Evolutionary conservation across 2,113 vertebrate genomes (phyloP).

Genomic region (Oenanthe melanoleuca): DNA sequence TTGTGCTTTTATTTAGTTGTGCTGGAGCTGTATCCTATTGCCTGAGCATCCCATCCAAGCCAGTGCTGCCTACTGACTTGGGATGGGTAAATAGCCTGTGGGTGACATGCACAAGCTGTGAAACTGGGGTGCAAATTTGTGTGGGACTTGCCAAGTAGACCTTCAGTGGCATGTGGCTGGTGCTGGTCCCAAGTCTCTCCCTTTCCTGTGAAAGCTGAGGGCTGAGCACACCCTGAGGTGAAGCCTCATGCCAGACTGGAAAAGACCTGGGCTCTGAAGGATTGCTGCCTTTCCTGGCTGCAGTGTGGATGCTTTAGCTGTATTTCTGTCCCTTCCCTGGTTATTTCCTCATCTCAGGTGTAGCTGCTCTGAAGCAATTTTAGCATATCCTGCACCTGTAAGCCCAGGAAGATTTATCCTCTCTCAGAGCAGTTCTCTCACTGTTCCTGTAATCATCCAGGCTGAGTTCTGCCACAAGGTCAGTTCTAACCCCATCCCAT

Average conservation of each 20-base stretch:
- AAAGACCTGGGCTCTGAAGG: background rate
- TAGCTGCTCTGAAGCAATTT: background rate
- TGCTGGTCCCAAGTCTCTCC: background rate
- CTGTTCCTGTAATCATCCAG: background rate
- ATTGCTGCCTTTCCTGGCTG: background rate
- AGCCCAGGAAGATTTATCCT: background rate
- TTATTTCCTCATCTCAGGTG: background rate
- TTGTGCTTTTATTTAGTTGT: background rate
- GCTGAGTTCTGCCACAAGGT: background rate
- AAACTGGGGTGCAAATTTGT: background rate
- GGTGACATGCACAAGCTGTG: background rate
- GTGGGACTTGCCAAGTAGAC: background rate
- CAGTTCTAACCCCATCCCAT: background rate
- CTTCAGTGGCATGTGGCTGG: rapidly evolving
- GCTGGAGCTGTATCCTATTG: background rate
- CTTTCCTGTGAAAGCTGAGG: background rate
- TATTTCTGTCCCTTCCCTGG: background rate
- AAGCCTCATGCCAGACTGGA: background rate
- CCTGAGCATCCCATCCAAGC: background rate
- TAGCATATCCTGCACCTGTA: background rate
- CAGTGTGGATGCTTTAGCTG: background rate
- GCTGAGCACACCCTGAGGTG: background rate
- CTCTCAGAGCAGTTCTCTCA: background rate
- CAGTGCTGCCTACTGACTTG: rapidly evolving
- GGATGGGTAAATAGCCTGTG: background rate